Conservation (phyloP, 2,888 invertebrate genomes). For the Melinaea menophilus region DNA sequence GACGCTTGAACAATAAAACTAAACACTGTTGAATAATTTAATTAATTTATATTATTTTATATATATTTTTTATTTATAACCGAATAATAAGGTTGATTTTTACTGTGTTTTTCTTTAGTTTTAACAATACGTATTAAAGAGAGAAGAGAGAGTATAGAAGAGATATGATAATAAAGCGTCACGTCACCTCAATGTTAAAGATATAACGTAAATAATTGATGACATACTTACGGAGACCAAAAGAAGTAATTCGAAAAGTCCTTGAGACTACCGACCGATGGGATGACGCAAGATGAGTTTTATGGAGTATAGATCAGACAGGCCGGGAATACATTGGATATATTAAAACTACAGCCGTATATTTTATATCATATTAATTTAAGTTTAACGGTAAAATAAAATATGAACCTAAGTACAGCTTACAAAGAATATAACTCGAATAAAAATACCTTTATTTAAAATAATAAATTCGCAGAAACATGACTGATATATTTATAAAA, state of each 20-base stretch:
- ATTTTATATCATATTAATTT: not conserved
- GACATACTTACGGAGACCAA: slow-evolving; percentile 12
- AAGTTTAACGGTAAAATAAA: not conserved
- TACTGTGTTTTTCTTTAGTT: too few relatives aligned
- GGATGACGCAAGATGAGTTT: slow-evolving; percentile 36
- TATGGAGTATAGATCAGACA: slow-evolving; percentile 34
- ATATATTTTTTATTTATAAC: too few relatives aligned
- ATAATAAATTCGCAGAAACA: slow-evolving; percentile 21
- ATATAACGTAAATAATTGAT: not conserved
- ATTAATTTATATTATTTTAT: too few relatives aligned
- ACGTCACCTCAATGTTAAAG: slow-evolving; percentile 2
- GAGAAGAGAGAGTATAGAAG: not conserved
- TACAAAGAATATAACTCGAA: not conserved
- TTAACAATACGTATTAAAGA: too few relatives aligned
- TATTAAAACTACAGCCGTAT: not conserved
- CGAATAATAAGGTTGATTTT: too few relatives aligned
- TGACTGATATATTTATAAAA: slow-evolving; percentile 8
- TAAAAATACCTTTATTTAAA: slow-evolving; percentile 5
- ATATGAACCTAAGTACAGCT: too few relatives aligned
- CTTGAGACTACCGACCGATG: slow-evolving; percentile 28
- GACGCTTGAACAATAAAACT: too few relatives aligned
- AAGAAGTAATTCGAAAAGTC: slow-evolving; percentile 34
- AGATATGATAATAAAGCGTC: not conserved
- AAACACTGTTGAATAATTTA: too few relatives aligned
- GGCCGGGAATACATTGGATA: slow-evolving; percentile 9